Percentiles rank a stretch among this genome's conserved stretches.
Conservation (phyloP, 2,888 invertebrate genomes). For the Vesta saturnalis region DNA sequence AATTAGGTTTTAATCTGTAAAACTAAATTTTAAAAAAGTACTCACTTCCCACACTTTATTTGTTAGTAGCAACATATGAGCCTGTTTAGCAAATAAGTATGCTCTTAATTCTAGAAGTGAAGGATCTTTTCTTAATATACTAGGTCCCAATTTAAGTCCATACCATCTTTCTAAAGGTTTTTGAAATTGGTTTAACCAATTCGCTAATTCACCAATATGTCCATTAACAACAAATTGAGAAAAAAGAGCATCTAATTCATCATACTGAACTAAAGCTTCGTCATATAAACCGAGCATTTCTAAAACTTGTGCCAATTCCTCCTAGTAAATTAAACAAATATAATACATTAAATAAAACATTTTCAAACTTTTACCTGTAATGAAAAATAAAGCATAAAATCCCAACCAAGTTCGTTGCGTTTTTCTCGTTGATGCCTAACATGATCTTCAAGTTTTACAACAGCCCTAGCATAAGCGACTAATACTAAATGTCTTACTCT, state of each 20-base stretch:
- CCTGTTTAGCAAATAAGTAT: conserved; percentile 93
- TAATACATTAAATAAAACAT: conserved; percentile 2
- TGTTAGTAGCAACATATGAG: conserved; percentile 80
- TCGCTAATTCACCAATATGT: conserved; percentile 85
- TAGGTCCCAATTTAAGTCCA: conserved; percentile 75
- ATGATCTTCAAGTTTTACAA: conserved; percentile 88
- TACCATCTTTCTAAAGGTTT: conserved; percentile 84
- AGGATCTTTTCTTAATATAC: conserved; percentile 71
- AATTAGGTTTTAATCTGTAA: conserved; percentile 8
- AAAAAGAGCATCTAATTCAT: conserved; percentile 95
- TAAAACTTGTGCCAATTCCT: conserved; percentile 93
- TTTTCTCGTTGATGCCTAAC: conserved; percentile 91
- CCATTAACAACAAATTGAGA: conserved; percentile 96
- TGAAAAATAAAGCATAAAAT: conserved; percentile 93
- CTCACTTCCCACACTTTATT: conserved; percentile 84
- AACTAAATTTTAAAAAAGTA: conserved; percentile 26
- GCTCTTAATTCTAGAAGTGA: conserved; percentile 91
- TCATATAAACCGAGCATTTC: conserved; percentile 94
- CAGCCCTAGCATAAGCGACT: conserved; percentile 85
- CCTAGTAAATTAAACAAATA: conserved; percentile 66
- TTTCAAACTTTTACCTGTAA: conserved; percentile 72
- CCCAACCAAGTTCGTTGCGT: conserved; percentile 91
- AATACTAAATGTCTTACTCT: conserved; percentile 86
- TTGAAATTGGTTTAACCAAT: conserved; percentile 85
- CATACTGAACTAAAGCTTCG: conserved; percentile 95